Conservation (phyloP, 2,113 vertebrate genomes). For the Bubo blakistoni region DNA sequence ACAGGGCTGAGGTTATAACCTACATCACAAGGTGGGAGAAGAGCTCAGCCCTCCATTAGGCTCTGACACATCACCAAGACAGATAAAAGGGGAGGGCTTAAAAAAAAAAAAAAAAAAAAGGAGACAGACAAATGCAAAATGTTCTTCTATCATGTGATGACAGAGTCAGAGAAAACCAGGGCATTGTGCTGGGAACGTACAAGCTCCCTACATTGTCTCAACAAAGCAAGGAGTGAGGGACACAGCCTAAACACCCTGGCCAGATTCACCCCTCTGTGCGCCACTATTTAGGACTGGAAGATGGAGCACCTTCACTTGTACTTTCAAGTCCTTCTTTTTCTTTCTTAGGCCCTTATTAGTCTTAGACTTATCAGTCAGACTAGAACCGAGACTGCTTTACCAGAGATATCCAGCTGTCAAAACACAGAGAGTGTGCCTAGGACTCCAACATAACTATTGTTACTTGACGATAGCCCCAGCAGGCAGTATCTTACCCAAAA, state of each 20-base stretch:
- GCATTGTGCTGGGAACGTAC: neutral
- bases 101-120: neutral
- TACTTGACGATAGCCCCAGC: neutral
- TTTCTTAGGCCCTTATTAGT: neutral
- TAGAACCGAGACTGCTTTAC: neutral
- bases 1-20: slow-evolving; percentile 3
- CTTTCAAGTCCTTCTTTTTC: neutral
- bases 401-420: neutral
- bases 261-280: neutral
- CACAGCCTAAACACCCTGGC: neutral
- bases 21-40: neutral
- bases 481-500: neutral
- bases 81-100: neutral
- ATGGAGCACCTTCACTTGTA: neutral
- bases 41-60: neutral
- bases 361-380: neutral
- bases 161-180: neutral
- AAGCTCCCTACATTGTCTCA: neutral
- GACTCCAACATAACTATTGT: neutral
- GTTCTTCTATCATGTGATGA: neutral
- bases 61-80: neutral
- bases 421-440: neutral
- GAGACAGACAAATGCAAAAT: neutral
- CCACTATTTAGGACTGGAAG: neutral
- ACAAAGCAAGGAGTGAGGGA: neutral